These are phyloP conservation scores for Fratercula arctica DNA, from an alignment of 2,797 vertebrate genomes.

Conservation along the genomic window DNA sequence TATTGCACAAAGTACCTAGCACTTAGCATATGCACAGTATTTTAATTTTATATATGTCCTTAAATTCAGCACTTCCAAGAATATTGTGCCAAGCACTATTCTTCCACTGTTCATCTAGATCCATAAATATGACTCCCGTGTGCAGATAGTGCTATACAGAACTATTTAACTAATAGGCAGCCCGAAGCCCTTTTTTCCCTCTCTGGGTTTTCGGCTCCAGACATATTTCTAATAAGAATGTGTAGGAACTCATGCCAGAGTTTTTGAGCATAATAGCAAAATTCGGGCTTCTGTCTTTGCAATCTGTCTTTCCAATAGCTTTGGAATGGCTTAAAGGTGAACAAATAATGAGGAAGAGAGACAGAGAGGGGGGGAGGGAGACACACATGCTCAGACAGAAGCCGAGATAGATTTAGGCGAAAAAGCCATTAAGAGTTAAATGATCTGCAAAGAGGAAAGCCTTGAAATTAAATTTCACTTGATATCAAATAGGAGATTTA, in stretches of 20 bases:
- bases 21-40: neutral
- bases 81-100: neutral
- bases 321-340: constrained; percentile 56
- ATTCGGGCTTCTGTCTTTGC: constrained; percentile 46
- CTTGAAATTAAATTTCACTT: constrained; percentile 27
- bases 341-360: constrained; percentile 14
- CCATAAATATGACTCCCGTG: neutral
- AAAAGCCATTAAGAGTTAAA: constrained; percentile 40
- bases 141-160: neutral
- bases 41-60: neutral
- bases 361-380: neutral
- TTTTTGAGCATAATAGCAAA: constrained; percentile 7
- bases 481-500: neutral
- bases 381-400: neutral
- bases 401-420: neutral
- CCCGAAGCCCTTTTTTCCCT: neutral
- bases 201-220: neutral
- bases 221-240: constrained; percentile 14
- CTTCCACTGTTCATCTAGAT: neutral
- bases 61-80: neutral
- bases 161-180: constrained; percentile 21
- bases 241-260: constrained; percentile 1
- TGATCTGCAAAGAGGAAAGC: constrained; percentile 19
- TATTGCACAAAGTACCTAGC: neutral
- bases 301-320: constrained; percentile 50